Evolutionary conservation across 2,888 invertebrate species (phyloP), one percentile per base, ranked within the genome.

Genomic region (Drosophila falleni): DNA sequence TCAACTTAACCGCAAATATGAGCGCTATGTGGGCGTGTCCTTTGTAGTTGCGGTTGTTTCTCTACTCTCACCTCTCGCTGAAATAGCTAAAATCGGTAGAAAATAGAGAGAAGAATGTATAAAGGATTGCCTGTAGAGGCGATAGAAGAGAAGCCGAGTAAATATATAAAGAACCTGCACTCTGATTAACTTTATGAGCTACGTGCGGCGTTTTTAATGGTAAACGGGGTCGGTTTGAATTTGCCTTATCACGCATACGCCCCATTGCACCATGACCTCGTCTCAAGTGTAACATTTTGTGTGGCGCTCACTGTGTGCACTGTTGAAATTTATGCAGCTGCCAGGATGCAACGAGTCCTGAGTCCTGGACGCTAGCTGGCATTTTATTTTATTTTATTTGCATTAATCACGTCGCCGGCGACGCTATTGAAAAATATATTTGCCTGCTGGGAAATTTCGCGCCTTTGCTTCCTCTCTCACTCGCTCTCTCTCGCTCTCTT

Each of bases 361-460:
- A 55, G 56, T 66, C 63, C 71, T 73, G 78, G 75, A 76, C 75
- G 64, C 75, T 73, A 54, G 75, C 75, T 77, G 79, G 79, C 77
- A 60, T 82, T 76, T 86, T 80, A 88, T 84, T 84, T 84, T 87
- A 86, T 86, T 89, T 89, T 89, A 86, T 86, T 86, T 86, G 86
- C 86, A 86, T 86, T 86, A 86, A 86, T 86, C 89, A 86, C 86
- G 86, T 87, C 88, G 86, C 88, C 68, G 50, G 88, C 81, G 86
- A 80, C 88, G 89, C 86, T 86, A 89, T 86, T 86, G 89, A 87
- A 86, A 86, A 86, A 86, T 86, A 86, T 86, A 86, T 86, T 86
- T 86, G 89, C 86, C 86, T 89, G 88, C 80, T 89, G 86, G 86
- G 86, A 89, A 86, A 89, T 86, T 87, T 77, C 80, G 79, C 78